These are phyloP conservation scores for Sweltsa coloradensis DNA, from an alignment of 1,140 invertebrate genomes.

Conservation along the genomic window DNA sequence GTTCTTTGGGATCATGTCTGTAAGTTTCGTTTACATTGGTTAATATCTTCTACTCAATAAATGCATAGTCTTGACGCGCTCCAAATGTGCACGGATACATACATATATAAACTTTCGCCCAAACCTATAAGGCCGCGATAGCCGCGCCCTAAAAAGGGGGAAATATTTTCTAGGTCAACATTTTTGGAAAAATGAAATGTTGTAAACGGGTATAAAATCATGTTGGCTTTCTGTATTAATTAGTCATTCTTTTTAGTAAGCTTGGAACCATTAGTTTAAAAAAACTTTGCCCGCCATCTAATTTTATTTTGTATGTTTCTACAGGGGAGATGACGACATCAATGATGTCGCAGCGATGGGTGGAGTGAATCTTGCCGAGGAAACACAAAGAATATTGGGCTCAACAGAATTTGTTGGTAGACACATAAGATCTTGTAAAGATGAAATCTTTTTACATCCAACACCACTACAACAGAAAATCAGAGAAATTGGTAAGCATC, in stretches of 20 bases:
- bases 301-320: constrained; percentile 14
- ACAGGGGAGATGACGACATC: constrained; percentile 82
- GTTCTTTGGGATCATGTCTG: too few species aligned
- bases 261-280: neutral
- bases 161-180: too few species aligned
- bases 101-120: too few species aligned
- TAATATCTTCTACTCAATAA: too few species aligned
- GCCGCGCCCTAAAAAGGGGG: too few species aligned
- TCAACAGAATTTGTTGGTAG: constrained; percentile 92
- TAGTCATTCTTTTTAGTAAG: neutral
- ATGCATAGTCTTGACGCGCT: too few species aligned
- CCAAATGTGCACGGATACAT: too few species aligned
- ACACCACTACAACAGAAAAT: constrained; percentile 65
- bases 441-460: constrained; percentile 80
- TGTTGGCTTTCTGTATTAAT: too few species aligned
- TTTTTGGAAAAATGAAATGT: too few species aligned
- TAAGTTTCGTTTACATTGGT: too few species aligned
- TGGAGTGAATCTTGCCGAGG: constrained; percentile 95
- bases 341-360: constrained; percentile 99
- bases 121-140: too few species aligned
- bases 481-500: constrained; percentile 49
- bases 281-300: neutral
- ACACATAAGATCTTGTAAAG: constrained; percentile 91
- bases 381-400: constrained; percentile 88
- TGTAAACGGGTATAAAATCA: too few species aligned